Evolutionary conservation across 2,113 vertebrate genomes (phyloP), one percentile per base, ranked within the genome.

Genomic region (Motacilla tschutschensis): DNA sequence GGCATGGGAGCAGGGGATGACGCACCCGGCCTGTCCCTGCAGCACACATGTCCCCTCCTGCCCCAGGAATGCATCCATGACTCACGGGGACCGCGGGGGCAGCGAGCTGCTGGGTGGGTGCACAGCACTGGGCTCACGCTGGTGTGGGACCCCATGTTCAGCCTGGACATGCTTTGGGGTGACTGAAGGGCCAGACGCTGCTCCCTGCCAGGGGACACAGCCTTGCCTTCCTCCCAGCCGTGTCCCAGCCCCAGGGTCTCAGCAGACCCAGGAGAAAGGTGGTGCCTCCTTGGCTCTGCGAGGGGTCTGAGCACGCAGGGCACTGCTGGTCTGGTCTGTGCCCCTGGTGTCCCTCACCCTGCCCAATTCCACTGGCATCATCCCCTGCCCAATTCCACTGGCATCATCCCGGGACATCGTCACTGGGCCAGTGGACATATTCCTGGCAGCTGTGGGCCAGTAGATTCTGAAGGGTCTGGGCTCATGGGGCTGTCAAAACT

Each of bases 1-100:
- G 94, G 94, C 65, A 1, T 89, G 94, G 90, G 94, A 93, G 94
- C 25, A 15, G 67, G 7, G 25, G 70, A 6, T 89, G 93, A 91
- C 55, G 57, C 72, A 77, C 57, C 74, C 9, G 2, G 55, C 67
- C 43, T 9, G 81, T 83, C 74, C 89, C 89, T 62, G 78, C 84
- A 66, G 70, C 17, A 0, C 54, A 26, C 84, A 10, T 38, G 71
- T 90, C 92, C 87, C 87, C 82, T 90, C 93, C 89, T 79, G 83
- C 83, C 83, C 67, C 75, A 86, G 75, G 83, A 79, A 86, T 44
- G 67, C 44, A 5, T 4, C 67, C 25, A 2, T 79, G 75, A 73
- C 67, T 79, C 83, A 58, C 14, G 0, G 76, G 74, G 57, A 12
- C 70, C 0, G 10, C 3, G n/a, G 62, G 53, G 82, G 26, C 41